Base-by-base conservation (phyloP, 2,888 invertebrate species). In the Atrina japonica region DNA sequence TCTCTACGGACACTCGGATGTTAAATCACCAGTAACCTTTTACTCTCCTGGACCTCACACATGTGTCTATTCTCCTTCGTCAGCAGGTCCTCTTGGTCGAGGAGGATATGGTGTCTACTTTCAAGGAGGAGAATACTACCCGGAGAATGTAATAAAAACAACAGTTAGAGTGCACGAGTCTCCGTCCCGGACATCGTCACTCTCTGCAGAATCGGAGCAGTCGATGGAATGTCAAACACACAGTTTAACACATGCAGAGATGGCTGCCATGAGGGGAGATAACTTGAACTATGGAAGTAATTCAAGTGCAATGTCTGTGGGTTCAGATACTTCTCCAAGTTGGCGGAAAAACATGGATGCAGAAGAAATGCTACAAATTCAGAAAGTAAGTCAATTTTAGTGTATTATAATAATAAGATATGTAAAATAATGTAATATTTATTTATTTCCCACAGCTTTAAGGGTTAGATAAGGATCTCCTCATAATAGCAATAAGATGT, bases 181-280 rank as follows among this genome's bases (percentile, higher is more conserved):
- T 18, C 77, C 83, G 11, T 86, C 86, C 14, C 80, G 80, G 59
- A 83, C 84, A 11, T 87, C 87, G 1, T 74, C 85, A 25, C 71
- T 87, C 58, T 87, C 87, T 1, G 83, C 84, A 0, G 86, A 82
- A 56, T 87, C 87, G 0, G 87, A 87, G 55, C 83, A 81, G 45
- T 85, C 85, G 0, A 79, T 82, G 73, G 85, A 84, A 35, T 84
- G 82, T 69, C 69, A 77, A 18, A 73, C 79, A n/a, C 76, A 75
- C 50, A 55, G 66, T 41, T 64, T 64, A 16, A 68, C 66, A 35
- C 77, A 73, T 47, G 55, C 70, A 21, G 80, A 82, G 16, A 49
- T 75, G 23, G 70, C 69, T 0, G 76, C 80, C 18, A 79, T 75
- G 6, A 75, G 80, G 35, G 72, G 72, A 47, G 84, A 82, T 61